phyloP scores from a whole-genome alignment of 2,888 invertebrate species.

The Phragmatobia fuliginosa region DNA sequence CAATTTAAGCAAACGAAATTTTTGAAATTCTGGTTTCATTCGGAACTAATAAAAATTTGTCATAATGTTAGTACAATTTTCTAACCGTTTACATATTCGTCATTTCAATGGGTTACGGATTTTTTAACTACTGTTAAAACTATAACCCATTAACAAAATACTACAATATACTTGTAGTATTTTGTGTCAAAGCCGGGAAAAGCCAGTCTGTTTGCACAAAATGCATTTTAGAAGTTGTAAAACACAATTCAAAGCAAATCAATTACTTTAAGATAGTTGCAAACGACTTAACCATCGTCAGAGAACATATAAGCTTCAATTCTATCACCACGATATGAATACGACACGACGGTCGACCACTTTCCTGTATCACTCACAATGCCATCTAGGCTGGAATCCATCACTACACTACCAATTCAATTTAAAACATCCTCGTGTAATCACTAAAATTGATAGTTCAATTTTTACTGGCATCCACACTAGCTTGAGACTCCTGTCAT shows the following conservation, averaged over 20 bases:
- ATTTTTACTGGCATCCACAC: constrained; percentile 49
- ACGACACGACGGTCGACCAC: constrained; percentile 14
- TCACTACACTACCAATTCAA: constrained; percentile 36
- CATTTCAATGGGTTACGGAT: constrained; percentile 21
- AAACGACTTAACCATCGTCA: constrained; percentile 21
- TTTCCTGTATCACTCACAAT: constrained; percentile 6
- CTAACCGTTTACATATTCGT: constrained; percentile 53
- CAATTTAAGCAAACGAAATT: constrained; percentile 34
- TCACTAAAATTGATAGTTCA: constrained; percentile 40
- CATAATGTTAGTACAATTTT: constrained; percentile 60
- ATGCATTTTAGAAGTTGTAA: neutral
- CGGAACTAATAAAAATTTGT: constrained; percentile 16
- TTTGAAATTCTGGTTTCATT: constrained; percentile 19
- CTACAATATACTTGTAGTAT: constrained; percentile 6
- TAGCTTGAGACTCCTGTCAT: constrained; percentile 68
- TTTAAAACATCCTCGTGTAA: constrained; percentile 30
- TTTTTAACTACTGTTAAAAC: constrained; percentile 3
- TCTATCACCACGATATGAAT: constrained; percentile 38
- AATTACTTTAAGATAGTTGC: constrained; percentile 3
- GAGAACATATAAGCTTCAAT: constrained; percentile 28
- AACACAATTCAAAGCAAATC: neutral
- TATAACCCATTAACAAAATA: constrained; percentile 18
- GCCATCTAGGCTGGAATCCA: constrained; percentile 35
- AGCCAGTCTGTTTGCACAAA: constrained; percentile 15
- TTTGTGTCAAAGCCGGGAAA: constrained; percentile 38